Evolutionary conservation across 2,797 vertebrate species (phyloP).

Genomic region (Masticophis lateralis): DNA sequence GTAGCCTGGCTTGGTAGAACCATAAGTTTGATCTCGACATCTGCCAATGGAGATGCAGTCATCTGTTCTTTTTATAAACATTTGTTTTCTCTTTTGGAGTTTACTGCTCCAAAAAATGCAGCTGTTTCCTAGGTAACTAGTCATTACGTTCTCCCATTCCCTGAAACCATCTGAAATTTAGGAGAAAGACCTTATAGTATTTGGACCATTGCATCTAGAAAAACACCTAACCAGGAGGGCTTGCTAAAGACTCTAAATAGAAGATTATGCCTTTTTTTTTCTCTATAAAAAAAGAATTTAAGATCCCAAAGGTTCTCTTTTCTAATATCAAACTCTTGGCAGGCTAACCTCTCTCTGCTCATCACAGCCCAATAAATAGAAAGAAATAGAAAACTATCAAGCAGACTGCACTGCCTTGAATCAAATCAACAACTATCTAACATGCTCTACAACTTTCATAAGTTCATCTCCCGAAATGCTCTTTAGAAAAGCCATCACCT

Average conservation of each 20-base stretch:
- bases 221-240: neutral
- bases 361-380: neutral
- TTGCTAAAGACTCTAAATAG: neutral
- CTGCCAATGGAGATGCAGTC: neutral
- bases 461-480: neutral
- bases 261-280: neutral
- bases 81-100: slow-evolving; percentile 5
- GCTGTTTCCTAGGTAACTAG: slow-evolving; percentile 58
- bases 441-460: neutral
- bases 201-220: slow-evolving; percentile 23
- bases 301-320: neutral
- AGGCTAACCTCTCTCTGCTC: neutral
- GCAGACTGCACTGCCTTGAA: neutral
- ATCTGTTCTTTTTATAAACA: neutral
- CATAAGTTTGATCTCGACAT: neutral
- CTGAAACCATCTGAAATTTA: slow-evolving; percentile 21
- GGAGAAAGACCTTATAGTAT: slow-evolving; percentile 19
- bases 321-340: neutral
- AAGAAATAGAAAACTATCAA: neutral
- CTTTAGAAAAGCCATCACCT: neutral
- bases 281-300: neutral
- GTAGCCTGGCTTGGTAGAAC: neutral
- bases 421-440: neutral
- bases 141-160: slow-evolving; percentile 37
- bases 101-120: neutral